phyloP scores from a whole-genome alignment of 2,113 vertebrate genomes.

The Sinosuthora webbiana region DNA sequence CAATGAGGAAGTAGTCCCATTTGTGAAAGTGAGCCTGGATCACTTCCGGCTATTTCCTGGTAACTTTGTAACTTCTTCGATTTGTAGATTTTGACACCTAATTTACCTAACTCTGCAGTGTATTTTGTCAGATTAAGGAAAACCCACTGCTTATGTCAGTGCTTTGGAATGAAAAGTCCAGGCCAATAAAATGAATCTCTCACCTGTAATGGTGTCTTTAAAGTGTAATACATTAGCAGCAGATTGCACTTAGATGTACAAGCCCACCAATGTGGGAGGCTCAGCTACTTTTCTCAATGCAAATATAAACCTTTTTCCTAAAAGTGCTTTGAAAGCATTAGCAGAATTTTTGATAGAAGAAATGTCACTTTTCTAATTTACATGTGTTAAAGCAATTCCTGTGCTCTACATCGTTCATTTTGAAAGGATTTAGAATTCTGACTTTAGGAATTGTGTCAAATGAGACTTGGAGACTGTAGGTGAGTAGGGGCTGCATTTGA shows the following conservation, averaged over 20 bases:
- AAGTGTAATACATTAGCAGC: accelerated
- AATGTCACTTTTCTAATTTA: neutral
- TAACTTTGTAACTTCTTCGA: neutral
- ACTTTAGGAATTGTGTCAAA: neutral
- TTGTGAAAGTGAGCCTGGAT: neutral
- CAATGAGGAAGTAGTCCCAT: neutral
- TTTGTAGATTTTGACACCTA: neutral
- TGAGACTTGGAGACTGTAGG: neutral
- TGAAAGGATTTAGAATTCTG: neutral
- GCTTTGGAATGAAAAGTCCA: neutral
- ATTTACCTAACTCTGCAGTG: neutral
- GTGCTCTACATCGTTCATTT: neutral
- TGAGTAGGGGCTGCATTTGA: neutral
- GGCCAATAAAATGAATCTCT: neutral
- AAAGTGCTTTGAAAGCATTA: neutral
- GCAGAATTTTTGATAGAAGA: neutral
- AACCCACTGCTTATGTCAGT: neutral
- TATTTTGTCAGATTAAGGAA: neutral
- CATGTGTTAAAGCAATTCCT: neutral
- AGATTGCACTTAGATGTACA: neutral
- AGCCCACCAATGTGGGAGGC: neutral
- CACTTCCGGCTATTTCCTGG: neutral
- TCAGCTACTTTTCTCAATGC: neutral
- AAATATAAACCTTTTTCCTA: neutral
- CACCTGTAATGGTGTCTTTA: neutral